Base-by-base conservation (phyloP, 2,797 vertebrate species). In the Acrocephalus scirpaceus region DNA sequence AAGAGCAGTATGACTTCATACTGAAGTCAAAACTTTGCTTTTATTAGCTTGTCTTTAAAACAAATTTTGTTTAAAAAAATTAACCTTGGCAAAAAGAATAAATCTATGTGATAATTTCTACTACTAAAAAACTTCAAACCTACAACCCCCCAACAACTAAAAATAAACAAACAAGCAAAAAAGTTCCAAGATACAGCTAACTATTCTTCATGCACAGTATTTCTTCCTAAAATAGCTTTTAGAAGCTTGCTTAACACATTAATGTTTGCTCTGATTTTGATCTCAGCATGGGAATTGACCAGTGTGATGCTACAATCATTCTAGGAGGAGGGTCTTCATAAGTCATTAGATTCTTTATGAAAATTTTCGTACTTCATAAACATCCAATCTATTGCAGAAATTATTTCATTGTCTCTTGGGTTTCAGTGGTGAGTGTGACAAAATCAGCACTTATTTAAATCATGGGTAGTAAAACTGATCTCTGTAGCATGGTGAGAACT, bases 121-220 rank as follows among this genome's bases (percentile, higher is more conserved):
- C n/a, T 60, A 27, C 9, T 45, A 64, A 78, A 45, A 80, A 40
- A 1, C 2, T n/a, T 54, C 25, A 23, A 38, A 14, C 3, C 5
- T 2, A 7, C 14, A 29, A 25, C 5, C 1, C 10, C 2, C 4
- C 7, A 64, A 60, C 8, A 32, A 36, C 4, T 9, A 34, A 51
- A 90, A 62, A 22, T 8, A 38, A 36, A 4, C 10, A 84, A 40
- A 4, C 4, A 58, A 76, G 4, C 3, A 53, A 57, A 40, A 44
- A 26, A 6, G 21, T 22, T 13, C 7, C 13, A 62, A 79, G 40
- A 25, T 40, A 56, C 21, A 61, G 11, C 8, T 42, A 70, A 13
- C 19, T 57, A 3, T 84, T 92, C 36, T 69, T 4, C 13, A 42
- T 50, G 16, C 30, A 38, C 11, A 20, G 3, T n/a, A 42, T 70